Base-by-base conservation (phyloP, 2,113 vertebrate genomes). In the Steatornis caripensis region DNA sequence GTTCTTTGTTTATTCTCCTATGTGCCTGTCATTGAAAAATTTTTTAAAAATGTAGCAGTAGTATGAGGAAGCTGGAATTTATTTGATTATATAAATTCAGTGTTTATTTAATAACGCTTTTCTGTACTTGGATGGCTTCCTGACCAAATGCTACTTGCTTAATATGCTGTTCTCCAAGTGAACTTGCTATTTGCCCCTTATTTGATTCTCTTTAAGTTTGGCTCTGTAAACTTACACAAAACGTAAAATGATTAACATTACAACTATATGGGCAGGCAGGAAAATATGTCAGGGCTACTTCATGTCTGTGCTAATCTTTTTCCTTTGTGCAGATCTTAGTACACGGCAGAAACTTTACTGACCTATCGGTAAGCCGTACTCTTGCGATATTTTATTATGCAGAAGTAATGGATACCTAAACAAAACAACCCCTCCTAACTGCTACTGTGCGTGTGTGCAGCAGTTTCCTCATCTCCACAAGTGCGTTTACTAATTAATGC, bases 111-210 rank as follows among this genome's bases (percentile, higher is more conserved):
- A 22, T 12, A 32, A 61, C 34, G 17, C 17, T 37, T 61, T 14
- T 34, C 34, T 78, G 37, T 46, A 23, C 15, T 36, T 53, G 6
- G 11, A 7, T 49, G 49, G 10, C 22, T 65, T 75, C 53, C 62
- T 58, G 46, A 32, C 32, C 27, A 49, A 41, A 36, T 27, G 45
- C 46, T 34, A 5, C 14, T 68, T 41, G 19, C 43, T 51, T 30
- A 8, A 30, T 30, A 66, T 0, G 8, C 10, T 6, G 0, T 30
- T 68, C 51, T n/a, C 8, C 1, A 16, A 13, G 10, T 7, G 9
- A 86, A 34, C 19, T 39, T 57, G 30, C 43, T n/a, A 34, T 65
- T 46, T 48, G 9, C 13, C 23, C n/a, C 5, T 1, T 32, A 10
- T 69, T 69, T 69, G 14, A 37, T 43, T n/a, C 24, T 66, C 16